Percentiles rank a stretch among this genome's conserved stretches.
Evolutionary conservation across 2,888 invertebrate genomes (phyloP).

Genomic region (Agrenia bidenticulata): DNA sequence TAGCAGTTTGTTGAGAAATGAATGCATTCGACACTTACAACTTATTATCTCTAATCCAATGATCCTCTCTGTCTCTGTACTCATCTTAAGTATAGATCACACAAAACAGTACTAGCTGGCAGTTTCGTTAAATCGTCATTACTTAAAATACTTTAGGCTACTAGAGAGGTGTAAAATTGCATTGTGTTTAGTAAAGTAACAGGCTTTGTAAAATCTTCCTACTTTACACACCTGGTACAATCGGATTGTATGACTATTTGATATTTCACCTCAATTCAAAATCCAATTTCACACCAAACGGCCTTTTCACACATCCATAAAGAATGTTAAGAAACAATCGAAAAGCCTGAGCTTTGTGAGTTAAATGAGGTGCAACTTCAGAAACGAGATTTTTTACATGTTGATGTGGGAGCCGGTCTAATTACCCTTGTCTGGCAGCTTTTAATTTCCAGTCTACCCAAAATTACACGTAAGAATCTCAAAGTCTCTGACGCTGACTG

Average conservation of each 20-base stretch:
- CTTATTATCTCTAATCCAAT: too few species aligned
- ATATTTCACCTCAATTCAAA: conserved; percentile 1
- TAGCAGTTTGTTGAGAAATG: too few species aligned
- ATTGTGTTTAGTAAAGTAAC: too few species aligned
- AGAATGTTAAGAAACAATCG: conserved; percentile 19
- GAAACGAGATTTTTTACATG: conserved; percentile 1
- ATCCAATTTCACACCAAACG: not conserved
- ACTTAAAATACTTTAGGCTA: too few species aligned
- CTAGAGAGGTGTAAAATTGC: too few species aligned
- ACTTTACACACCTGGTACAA: too few species aligned
- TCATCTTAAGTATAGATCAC: too few species aligned
- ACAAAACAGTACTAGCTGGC: too few species aligned
- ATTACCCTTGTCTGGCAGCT: conserved; percentile 28
- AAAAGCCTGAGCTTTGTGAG: not conserved
- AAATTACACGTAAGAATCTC: conserved; percentile 8
- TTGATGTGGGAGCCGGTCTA: conserved; percentile 28
- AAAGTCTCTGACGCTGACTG: not conserved
- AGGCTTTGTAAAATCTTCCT: too few species aligned
- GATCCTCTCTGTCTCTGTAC: too few species aligned
- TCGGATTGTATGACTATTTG: not conserved
- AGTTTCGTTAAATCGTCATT: too few species aligned
- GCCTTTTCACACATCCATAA: conserved; percentile 49
- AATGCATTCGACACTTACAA: too few species aligned
- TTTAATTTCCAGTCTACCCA: conserved; percentile 28
- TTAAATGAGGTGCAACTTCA: conserved; percentile 5